phyloP scores from a whole-genome alignment of 1,140 invertebrate species.

The Drosophila grimshawi region DNA sequence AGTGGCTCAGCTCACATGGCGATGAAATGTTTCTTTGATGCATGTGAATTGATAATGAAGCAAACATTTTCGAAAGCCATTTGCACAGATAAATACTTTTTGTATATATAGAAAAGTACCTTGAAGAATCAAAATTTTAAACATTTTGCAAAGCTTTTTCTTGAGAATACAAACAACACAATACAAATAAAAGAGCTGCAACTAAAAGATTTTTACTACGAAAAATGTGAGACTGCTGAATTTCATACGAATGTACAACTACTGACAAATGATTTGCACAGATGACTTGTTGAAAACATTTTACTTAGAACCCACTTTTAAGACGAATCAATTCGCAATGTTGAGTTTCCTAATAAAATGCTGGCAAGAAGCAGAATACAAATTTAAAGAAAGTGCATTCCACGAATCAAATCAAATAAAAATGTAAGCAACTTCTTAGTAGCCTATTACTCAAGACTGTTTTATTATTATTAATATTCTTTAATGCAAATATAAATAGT shows the following conservation, averaged over 20 bases:
- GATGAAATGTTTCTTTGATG: constrained; percentile 30
- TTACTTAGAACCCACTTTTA: background rate
- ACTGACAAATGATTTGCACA: background rate
- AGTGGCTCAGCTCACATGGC: constrained; percentile 4
- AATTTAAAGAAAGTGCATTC: background rate
- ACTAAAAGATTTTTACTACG: constrained; percentile 6
- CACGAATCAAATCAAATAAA: background rate
- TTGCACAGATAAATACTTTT: constrained; percentile 17
- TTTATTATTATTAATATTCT: too few species aligned
- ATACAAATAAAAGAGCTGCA: background rate
- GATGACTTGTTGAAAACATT: background rate
- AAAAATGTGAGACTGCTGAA: background rate
- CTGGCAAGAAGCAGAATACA: too few species aligned
- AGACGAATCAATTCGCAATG: background rate
- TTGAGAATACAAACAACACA: constrained; percentile 1
- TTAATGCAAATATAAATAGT: too few species aligned
- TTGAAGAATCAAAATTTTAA: constrained; percentile 30
- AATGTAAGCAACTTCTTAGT: background rate
- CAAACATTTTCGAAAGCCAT: constrained; percentile 10
- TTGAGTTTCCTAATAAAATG: constrained; percentile 8
- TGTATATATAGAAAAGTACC: background rate
- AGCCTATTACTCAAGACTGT: too few species aligned
- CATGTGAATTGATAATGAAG: constrained; percentile 18
- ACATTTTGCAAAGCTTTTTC: background rate
- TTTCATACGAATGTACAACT: background rate